A percentile compares a stretch with the other conserved stretches of the same genome.
phyloP scores from a whole-genome alignment of 2,113 vertebrate genomes.

The Uria aalge region DNA sequence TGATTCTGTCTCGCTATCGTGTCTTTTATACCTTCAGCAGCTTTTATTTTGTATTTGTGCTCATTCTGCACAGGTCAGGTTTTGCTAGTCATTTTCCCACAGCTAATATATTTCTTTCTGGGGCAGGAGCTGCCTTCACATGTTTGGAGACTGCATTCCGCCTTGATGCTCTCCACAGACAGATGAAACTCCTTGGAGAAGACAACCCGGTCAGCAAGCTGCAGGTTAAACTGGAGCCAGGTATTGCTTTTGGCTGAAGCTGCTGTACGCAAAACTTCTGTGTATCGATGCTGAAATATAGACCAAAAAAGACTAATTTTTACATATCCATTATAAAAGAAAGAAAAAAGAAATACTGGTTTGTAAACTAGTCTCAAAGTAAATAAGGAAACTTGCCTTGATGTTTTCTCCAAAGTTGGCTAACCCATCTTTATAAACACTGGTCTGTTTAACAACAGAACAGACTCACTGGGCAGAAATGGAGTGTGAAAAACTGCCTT shows the following conservation, averaged over 20 bases:
- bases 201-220: constrained; percentile 93
- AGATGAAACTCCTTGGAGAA: constrained; percentile 93
- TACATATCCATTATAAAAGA: not conserved
- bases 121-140: constrained; percentile 90
- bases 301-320: not conserved
- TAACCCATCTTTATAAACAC: not conserved
- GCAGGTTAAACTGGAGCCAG: constrained; percentile 94
- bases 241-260: constrained; percentile 61
- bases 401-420: not conserved
- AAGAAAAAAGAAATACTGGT: not conserved
- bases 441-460: not conserved
- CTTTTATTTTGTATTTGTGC: not conserved
- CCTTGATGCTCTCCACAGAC: constrained; percentile 92
- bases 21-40: not conserved
- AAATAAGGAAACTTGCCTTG: not conserved
- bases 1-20: not conserved
- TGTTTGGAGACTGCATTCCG: constrained; percentile 94
- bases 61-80: not conserved
- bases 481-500: not conserved
- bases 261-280: not conserved
- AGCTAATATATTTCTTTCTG: not conserved
- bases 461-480: not conserved
- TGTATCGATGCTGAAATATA: not conserved
- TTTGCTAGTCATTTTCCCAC: not conserved
- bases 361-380: not conserved